These are phyloP conservation scores for Drosophila stalkeri DNA, from an alignment of 2,888 invertebrate genomes.

Conservation along the genomic window DNA sequence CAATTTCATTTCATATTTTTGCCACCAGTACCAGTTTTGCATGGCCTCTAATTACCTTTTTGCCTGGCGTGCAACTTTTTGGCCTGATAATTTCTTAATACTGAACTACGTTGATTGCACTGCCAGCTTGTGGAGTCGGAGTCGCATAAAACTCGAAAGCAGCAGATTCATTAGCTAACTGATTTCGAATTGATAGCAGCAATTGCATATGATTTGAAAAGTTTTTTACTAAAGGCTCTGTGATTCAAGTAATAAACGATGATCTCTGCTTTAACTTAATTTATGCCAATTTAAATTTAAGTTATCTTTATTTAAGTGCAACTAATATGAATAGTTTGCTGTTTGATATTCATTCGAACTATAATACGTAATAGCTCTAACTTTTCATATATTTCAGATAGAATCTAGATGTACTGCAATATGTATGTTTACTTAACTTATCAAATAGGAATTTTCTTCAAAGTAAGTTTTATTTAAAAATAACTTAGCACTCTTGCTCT, in stretches of 20 bases:
- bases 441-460: too few species aligned
- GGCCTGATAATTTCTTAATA: constrained; percentile 70
- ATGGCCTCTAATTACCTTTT: constrained; percentile 66
- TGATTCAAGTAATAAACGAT: neutral
- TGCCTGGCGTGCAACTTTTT: constrained; percentile 52
- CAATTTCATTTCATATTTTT: constrained; percentile 50
- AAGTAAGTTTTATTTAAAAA: too few species aligned
- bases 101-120: constrained; percentile 41
- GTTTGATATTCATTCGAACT: neutral
- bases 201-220: constrained; percentile 24
- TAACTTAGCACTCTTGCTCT: too few species aligned
- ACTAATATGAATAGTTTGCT: neutral
- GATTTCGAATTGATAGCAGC: constrained; percentile 22
- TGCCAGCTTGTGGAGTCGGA: constrained; percentile 6
- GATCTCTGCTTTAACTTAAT: neutral
- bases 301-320: neutral
- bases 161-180: constrained; percentile 22
- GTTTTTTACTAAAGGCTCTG: constrained; percentile 3
- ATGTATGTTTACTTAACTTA: too few species aligned
- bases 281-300: neutral
- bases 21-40: constrained; percentile 36
- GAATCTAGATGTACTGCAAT: too few species aligned
- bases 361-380: neutral
- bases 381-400: too few species aligned
- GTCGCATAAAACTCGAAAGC: constrained; percentile 12